Evolutionary conservation across 1,140 invertebrate species (phyloP), one percentile per base, ranked within the genome.

Genomic region (Polyergus mexicanus): DNA sequence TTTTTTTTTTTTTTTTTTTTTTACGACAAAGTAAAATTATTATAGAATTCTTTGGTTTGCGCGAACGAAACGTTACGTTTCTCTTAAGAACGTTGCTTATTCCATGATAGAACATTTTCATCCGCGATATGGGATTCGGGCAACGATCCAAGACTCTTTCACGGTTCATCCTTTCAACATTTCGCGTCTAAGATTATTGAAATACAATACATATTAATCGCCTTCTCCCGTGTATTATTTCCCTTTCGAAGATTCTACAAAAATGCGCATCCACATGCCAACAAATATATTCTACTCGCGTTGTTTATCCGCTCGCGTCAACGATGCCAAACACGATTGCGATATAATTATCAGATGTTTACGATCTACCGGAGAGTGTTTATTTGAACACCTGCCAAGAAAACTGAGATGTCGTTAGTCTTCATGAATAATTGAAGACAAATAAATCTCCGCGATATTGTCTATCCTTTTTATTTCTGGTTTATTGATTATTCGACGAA

Each of bases 351-450:
- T 54, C n/a, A 13, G 25, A 78, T 80, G 63, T 85, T 85, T 78
- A 60, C 63, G 58, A 77, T 16, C 25, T 25, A 68, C 3, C 32
- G 3, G 47, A 13, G 74, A 3, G 38, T 44, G n/a, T 78, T 66
- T 66, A 44, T 68, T 68, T 80, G 75, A 32, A n/a, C 63, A n/a
- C 32, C 19, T 13, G 84, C 74, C 84, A 77, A 77, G 51, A 85
- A 80, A 68, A 41, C 11, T 7, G 63, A 47, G 38, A 25, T 60
- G 38, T 80, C 75, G 83, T 68, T 68, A 62, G 47, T 68, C 32
- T 65, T 84, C 66, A 86, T 86, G 78, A 83, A 84, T 86, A 74
- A 74, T 86, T 56, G 47, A 84, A 71, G 11, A 16, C 56, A 56
- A 83, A 74, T 83, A 81, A 56, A 81, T 65, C 38, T 86, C 28